Percentiles rank a stretch among this genome's conserved stretches.
Evolutionary conservation across 2,888 invertebrate genomes (phyloP).

Genomic region (Nomada ferruginata): DNA sequence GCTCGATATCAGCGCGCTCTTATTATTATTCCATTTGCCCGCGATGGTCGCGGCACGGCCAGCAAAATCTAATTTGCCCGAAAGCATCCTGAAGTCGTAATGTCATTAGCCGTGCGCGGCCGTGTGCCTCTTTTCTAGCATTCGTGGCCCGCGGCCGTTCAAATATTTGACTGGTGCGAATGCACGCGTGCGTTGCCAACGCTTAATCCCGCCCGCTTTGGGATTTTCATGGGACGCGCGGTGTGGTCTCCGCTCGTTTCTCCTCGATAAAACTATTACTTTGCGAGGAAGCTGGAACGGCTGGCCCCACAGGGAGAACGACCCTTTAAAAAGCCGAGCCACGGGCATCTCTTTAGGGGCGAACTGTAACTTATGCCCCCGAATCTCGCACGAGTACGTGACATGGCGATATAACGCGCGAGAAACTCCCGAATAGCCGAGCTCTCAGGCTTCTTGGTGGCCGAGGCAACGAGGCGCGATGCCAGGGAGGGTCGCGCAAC

Average conservation of each 20-base stretch:
- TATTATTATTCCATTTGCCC: slow-evolving; percentile 68
- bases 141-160: slow-evolving; percentile 61
- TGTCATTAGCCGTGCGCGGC: slow-evolving; percentile 62
- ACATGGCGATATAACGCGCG: slow-evolving; percentile 58
- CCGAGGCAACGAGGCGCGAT: background rate
- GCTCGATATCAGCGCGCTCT: slow-evolving; percentile 64
- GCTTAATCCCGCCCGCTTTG: background rate
- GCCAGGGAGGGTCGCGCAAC: background rate
- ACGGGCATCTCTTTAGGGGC: slow-evolving; percentile 43
- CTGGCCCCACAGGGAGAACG: background rate
- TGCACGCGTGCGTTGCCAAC: background rate
- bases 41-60: slow-evolving; percentile 34
- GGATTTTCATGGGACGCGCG: slow-evolving; percentile 18
- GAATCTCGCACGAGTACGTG: slow-evolving; percentile 66
- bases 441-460: slow-evolving; percentile 2
- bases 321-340: slow-evolving; percentile 59
- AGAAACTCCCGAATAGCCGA: slow-evolving; percentile 43
- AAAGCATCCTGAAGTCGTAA: slow-evolving; percentile 71
- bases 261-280: slow-evolving; percentile 66
- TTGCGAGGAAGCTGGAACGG: slow-evolving; percentile 14
- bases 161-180: slow-evolving; percentile 59
- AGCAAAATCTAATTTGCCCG: slow-evolving; percentile 71
- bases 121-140: slow-evolving; percentile 62
- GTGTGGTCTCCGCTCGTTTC: no score
- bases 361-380: slow-evolving; percentile 64